These are phyloP conservation scores for Rhagium mordax DNA, from an alignment of 2,888 invertebrate species.

Conservation along the genomic window DNA sequence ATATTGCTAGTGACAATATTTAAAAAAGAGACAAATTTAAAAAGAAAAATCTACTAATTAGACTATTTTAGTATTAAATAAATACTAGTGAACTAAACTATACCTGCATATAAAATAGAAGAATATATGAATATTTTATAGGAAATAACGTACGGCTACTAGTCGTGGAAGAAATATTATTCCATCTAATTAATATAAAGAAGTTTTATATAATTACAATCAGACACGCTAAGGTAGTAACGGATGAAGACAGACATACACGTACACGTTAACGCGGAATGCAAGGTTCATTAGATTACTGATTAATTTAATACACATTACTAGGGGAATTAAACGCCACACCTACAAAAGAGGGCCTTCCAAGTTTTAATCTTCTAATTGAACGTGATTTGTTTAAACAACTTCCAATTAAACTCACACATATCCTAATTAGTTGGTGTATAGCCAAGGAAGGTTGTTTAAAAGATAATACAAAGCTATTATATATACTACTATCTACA, in stretches of 20 bases:
- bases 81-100: too few species aligned
- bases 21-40: too few species aligned
- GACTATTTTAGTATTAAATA: too few species aligned
- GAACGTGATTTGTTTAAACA: constrained; percentile 28
- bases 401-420: background rate
- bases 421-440: background rate
- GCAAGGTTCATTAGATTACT: constrained; percentile 26
- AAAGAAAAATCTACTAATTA: too few species aligned
- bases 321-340: constrained; percentile 32
- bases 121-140: too few species aligned
- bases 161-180: background rate
- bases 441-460: background rate
- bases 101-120: too few species aligned
- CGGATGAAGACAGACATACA: constrained; percentile 12
- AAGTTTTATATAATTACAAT: constrained; percentile 12
- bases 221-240: constrained; percentile 29
- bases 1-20: too few species aligned
- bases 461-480: background rate
- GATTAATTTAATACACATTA: constrained; percentile 37
- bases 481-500: background rate
- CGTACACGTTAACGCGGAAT: background rate
- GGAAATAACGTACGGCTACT: background rate
- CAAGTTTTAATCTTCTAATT: constrained; percentile 41
- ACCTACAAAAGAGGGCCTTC: constrained; percentile 21
- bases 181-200: background rate